A percentile compares a stretch with the other conserved stretches of the same genome.
Evolutionary conservation across 2,888 invertebrate species (phyloP).

Genomic region (Brassicogethes aeneus): DNA sequence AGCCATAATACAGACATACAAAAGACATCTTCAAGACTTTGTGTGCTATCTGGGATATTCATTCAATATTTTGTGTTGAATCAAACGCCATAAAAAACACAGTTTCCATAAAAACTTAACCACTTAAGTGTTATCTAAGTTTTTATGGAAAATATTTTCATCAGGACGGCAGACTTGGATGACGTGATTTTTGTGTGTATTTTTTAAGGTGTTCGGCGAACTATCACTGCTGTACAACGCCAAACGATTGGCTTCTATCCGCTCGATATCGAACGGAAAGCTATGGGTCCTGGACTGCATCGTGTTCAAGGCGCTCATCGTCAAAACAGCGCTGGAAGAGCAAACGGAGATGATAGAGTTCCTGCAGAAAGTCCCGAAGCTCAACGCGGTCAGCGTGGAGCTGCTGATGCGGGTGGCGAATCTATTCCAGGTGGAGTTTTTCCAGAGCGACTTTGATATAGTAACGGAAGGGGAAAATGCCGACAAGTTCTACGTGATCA

Average conservation of each 20-base stretch:
- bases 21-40: too few species aligned
- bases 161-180: too few species aligned
- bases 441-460: slow-evolving; percentile 65
- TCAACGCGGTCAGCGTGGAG: slow-evolving; percentile 60
- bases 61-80: too few species aligned
- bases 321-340: slow-evolving; percentile 73
- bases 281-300: slow-evolving; percentile 84
- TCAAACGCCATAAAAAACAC: too few species aligned
- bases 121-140: too few species aligned
- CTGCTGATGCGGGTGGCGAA: slow-evolving; percentile 76
- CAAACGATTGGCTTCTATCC: slow-evolving; percentile 77
- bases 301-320: slow-evolving; percentile 84
- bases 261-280: slow-evolving; percentile 69
- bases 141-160: too few species aligned
- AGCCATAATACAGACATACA: too few species aligned
- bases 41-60: too few species aligned
- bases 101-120: too few species aligned
- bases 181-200: neutral
- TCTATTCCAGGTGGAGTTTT: slow-evolving; percentile 80
- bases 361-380: slow-evolving; percentile 67
- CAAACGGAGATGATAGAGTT: slow-evolving; percentile 80
- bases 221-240: slow-evolving; percentile 57
- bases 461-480: slow-evolving; percentile 82
- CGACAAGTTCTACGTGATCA: slow-evolving; percentile 83
- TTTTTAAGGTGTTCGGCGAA: slow-evolving; percentile 69